Base-by-base conservation (phyloP, 1,140 invertebrate species). In the Temnothorax curvispinosus region DNA sequence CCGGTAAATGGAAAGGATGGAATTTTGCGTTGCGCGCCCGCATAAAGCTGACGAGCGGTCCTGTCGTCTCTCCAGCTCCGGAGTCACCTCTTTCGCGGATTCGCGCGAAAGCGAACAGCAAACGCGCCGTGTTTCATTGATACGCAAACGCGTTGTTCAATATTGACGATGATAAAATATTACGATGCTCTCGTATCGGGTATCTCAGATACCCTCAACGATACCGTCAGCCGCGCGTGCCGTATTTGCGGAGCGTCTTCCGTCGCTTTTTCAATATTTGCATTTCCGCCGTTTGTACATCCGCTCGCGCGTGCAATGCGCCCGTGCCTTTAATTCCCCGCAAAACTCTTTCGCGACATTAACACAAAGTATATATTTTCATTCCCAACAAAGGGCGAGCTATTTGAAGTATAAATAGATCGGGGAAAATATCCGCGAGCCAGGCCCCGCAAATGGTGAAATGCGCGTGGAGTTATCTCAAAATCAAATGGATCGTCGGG, bases 121-220 rank as follows among this genome's bases (percentile, higher is more conserved):
- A 69, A 52, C 35, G 35, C 18, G 64, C 3, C 47, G n/a, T 35
- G n/a, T 69, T 80, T 54, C 62, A 80, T 69, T 69, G 77, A 72
- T 44, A 71, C 38, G 27, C 50, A 56, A 58, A 72, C 35, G 52
- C 65, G 38, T 35, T 54, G 47, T 54, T 74, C 54, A 35, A 74
- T 82, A 75, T 84, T 50, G 78, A 71, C 67, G 44, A 62, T 18
- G 69, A 74, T 84, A 50, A 84, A 84, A 75, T 75, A 75, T 64
- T 41, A 47, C 80, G 69, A 71, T 67, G 32, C 18, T 67, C 18
- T 69, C 0, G 65, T 69, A 69, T 52, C 77, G 62, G 27, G 60
- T 54, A 54, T 41, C 50, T 71, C 52, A 65, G 50, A 81, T 71
- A 71, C 15, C 35, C 41, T 44, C 64, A 84, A 21, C 27, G 27